phyloP scores from a whole-genome alignment of 1,140 invertebrate genomes.

The Armadillidium nasatum region DNA sequence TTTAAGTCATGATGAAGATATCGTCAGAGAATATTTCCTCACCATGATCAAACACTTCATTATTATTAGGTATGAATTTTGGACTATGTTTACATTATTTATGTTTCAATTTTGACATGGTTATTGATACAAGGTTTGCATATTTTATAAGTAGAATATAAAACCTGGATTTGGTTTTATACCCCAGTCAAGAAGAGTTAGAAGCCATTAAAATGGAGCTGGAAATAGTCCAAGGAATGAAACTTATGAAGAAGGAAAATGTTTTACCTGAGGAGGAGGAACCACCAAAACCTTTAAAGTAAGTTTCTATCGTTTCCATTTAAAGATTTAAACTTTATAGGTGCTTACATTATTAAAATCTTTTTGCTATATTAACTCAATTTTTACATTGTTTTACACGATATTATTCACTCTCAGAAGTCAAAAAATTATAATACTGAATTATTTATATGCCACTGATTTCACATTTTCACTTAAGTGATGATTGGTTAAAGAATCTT shows the following conservation, averaged over 20 bases:
- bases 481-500: too few relatives aligned
- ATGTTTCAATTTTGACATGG: neutral
- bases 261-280: neutral
- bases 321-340: too few relatives aligned
- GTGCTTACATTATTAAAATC: too few relatives aligned
- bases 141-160: too few relatives aligned
- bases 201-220: constrained; percentile 50
- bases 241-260: neutral
- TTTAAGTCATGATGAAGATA: constrained; percentile 63
- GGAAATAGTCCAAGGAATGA: constrained; percentile 27
- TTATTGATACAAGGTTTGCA: too few relatives aligned
- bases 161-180: neutral
- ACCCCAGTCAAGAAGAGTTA: constrained; percentile 68
- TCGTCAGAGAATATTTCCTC: constrained; percentile 74
- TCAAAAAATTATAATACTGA: too few relatives aligned
- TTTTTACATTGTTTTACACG: too few relatives aligned
- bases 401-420: too few relatives aligned
- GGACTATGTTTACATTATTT: neutral
- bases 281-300: neutral
- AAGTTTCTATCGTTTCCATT: too few relatives aligned
- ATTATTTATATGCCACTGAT: too few relatives aligned
- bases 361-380: too few relatives aligned
- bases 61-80: constrained; percentile 50
- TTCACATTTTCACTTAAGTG: too few relatives aligned
- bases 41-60: constrained; percentile 71